Evolutionary conservation across 30 jellyfish, hydroid and myxozoan genomes (phyloP).

Genomic region (Mastigias papua): DNA sequence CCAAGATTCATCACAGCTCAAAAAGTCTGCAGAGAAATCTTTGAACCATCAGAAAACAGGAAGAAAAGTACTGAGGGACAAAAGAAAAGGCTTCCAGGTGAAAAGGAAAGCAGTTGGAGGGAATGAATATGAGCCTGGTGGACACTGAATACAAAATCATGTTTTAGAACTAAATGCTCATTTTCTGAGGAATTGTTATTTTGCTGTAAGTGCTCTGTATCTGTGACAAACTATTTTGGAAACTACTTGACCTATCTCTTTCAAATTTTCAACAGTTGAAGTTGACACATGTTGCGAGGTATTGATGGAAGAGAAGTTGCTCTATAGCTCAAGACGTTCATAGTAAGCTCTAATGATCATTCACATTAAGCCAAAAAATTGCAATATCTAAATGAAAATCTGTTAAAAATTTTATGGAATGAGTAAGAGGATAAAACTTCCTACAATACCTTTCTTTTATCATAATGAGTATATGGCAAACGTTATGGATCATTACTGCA

Average conservation of each 20-base stretch:
- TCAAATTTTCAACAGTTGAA: neutral
- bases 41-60: neutral
- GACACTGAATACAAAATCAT: neutral
- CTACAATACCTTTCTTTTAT: neutral
- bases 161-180: neutral
- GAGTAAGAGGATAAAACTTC: neutral
- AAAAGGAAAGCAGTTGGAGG: constrained; percentile 1
- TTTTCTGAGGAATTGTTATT: neutral
- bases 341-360: neutral
- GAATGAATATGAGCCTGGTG: constrained; percentile 13
- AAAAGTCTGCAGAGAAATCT: neutral
- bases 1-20: constrained; percentile 6
- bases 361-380: neutral
- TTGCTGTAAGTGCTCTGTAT: neutral
- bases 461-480: neutral
- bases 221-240: neutral
- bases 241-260: neutral
- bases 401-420: neutral
- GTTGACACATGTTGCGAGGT: neutral
- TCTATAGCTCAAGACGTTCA: neutral
- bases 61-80: neutral
- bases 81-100: constrained; percentile 8
- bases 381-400: neutral
- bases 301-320: neutral
- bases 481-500: neutral